phyloP scores from a whole-genome alignment of 2,113 vertebrate species.

The Platichthys stellatus region DNA sequence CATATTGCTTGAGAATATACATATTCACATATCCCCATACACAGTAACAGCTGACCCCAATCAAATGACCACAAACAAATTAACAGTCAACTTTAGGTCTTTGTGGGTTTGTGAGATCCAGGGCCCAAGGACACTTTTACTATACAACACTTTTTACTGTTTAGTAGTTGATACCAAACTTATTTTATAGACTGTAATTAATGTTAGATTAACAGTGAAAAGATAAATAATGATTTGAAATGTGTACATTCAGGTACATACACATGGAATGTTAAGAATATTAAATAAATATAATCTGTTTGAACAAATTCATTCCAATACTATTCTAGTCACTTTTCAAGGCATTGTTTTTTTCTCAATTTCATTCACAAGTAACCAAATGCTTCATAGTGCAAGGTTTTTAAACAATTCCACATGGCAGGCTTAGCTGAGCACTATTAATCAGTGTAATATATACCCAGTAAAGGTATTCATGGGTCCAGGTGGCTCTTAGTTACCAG shows the following conservation, averaged over 20 bases:
- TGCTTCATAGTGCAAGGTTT: neutral
- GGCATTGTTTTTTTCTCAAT: neutral
- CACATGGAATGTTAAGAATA: constrained; percentile 23
- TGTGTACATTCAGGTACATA: neutral
- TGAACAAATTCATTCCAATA: neutral
- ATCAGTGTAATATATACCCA: neutral
- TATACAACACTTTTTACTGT: neutral
- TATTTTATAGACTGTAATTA: constrained; percentile 1
- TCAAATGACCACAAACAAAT: neutral
- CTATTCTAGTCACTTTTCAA: neutral
- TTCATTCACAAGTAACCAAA: neutral
- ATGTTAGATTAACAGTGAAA: neutral
- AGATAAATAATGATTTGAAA: neutral
- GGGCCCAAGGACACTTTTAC: neutral
- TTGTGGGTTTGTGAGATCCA: neutral
- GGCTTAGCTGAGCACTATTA: neutral
- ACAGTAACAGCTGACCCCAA: neutral
- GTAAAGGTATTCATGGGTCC: constrained; percentile 6
- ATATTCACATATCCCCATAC: neutral
- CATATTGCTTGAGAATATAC: too few relatives aligned
- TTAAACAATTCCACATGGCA: neutral
- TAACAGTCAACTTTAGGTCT: neutral
- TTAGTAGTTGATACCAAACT: neutral
- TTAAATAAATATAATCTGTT: neutral
- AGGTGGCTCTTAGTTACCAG: neutral